These are phyloP conservation scores for Ennomos quercinarius DNA, from an alignment of 2,888 invertebrate genomes.

Conservation along the genomic window DNA sequence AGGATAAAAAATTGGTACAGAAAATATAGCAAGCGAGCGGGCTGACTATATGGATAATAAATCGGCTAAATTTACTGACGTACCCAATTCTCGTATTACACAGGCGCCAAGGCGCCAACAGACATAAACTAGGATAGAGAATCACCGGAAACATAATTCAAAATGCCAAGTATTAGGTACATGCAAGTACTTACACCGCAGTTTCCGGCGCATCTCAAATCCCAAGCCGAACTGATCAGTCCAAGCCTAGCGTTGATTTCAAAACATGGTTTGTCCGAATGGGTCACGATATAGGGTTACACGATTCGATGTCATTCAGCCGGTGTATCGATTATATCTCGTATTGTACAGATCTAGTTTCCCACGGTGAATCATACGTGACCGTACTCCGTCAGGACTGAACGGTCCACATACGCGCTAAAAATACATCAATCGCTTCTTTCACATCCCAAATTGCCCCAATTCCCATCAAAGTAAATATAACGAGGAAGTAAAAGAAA, in stretches of 20 bases:
- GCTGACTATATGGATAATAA: not conserved
- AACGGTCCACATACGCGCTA: slow-evolving; percentile 37
- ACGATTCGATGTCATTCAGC: slow-evolving; percentile 59
- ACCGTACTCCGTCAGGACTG: slow-evolving; percentile 32
- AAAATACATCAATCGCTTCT: slow-evolving; percentile 36
- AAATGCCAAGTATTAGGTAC: slow-evolving; percentile 52
- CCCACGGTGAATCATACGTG: slow-evolving; percentile 56
- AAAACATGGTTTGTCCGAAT: slow-evolving; percentile 52
- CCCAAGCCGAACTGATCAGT: slow-evolving; percentile 31
- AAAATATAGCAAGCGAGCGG: not conserved
- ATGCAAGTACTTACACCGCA: slow-evolving; percentile 57
- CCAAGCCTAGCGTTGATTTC: slow-evolving; percentile 48
- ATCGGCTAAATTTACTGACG: slow-evolving; percentile 37
- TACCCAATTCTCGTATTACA: slow-evolving; percentile 44
- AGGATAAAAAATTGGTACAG: not conserved
- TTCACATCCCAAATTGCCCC: slow-evolving; percentile 39
- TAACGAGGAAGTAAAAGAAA: slow-evolving; percentile 37
- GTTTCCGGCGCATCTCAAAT: slow-evolving; percentile 51
- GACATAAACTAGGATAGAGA: slow-evolving; percentile 36
- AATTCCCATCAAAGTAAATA: slow-evolving; percentile 32
- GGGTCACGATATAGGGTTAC: slow-evolving; percentile 57
- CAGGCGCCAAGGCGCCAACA: slow-evolving; percentile 45
- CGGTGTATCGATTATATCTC: slow-evolving; percentile 57
- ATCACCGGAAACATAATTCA: slow-evolving; percentile 59
- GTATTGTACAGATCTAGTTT: slow-evolving; percentile 54